phyloP scores from a whole-genome alignment of 2,888 invertebrate species.

The Parasteatoda lunata region DNA sequence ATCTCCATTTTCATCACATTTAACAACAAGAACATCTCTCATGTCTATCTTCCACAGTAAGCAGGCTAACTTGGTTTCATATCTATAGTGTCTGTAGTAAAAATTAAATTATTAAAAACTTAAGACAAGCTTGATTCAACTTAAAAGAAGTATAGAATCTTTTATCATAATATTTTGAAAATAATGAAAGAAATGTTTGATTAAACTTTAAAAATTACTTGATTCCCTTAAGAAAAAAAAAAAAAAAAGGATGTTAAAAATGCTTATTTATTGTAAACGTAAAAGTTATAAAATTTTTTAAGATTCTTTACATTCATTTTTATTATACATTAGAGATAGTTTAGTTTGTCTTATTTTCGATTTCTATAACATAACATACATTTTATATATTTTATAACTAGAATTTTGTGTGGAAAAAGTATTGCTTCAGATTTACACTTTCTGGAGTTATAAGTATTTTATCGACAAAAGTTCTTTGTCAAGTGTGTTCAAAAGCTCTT shows the following conservation, averaged over 20 bases:
- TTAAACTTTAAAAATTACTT: neutral
- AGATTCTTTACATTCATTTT: too few relatives aligned
- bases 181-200: neutral
- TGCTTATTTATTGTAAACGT: neutral
- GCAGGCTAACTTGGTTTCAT: slow-evolving; percentile 77
- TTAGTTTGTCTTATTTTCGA: too few relatives aligned
- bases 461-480: too few relatives aligned
- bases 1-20: slow-evolving; percentile 59
- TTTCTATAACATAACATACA: too few relatives aligned
- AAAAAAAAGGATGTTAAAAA: neutral
- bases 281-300: neutral
- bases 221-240: neutral
- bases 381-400: too few relatives aligned
- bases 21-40: slow-evolving; percentile 78
- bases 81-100: slow-evolving; percentile 75
- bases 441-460: too few relatives aligned
- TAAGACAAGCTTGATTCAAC: too few relatives aligned
- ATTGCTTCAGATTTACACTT: too few relatives aligned
- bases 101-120: neutral
- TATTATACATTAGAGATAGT: too few relatives aligned
- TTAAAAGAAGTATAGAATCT: too few relatives aligned
- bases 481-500: too few relatives aligned
- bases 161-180: neutral
- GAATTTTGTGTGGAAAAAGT: too few relatives aligned
- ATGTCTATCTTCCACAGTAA: slow-evolving; percentile 77